A percentile compares a stretch with the other conserved stretches of the same genome.
phyloP scores from a whole-genome alignment of 2,797 vertebrate species.

The Lithobates sylvaticus region DNA sequence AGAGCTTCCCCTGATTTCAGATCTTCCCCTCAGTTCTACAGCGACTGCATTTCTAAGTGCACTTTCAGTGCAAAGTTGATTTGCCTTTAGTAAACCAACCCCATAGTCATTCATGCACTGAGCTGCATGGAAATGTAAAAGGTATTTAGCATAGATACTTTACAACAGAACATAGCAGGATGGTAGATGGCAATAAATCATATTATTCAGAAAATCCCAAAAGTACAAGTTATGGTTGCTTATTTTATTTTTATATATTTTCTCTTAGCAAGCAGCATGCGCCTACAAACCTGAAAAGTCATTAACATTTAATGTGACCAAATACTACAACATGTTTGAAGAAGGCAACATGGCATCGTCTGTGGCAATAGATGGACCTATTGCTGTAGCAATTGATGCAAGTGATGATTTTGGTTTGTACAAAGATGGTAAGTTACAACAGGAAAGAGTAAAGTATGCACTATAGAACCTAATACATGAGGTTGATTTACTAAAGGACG shows the following conservation, averaged over 20 bases:
- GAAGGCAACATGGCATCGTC: slow-evolving; percentile 39
- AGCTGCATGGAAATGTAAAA: too few relatives aligned
- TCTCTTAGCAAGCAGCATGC: slow-evolving; percentile 12
- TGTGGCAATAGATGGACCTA: slow-evolving; percentile 35
- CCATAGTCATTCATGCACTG: too few relatives aligned
- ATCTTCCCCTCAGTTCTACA: too few relatives aligned
- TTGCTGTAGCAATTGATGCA: slow-evolving; percentile 32
- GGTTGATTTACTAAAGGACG: too few relatives aligned
- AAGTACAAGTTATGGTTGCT: neutral
- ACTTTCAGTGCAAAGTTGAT: too few relatives aligned
- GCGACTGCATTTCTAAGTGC: too few relatives aligned
- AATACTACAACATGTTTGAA: slow-evolving; percentile 25
- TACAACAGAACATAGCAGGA: too few relatives aligned
- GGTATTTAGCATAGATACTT: too few relatives aligned
- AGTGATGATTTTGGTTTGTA: slow-evolving; percentile 18
- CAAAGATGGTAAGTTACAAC: slow-evolving; percentile 12
- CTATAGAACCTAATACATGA: neutral
- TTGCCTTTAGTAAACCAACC: too few relatives aligned
- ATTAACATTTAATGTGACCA: slow-evolving; percentile 9
- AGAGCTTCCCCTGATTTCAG: too few relatives aligned
- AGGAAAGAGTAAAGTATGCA: neutral
- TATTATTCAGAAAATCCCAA: too few relatives aligned
- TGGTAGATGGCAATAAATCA: too few relatives aligned
- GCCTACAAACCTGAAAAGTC: neutral
- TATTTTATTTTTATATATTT: neutral